These are phyloP conservation scores for Sepioteuthis lessoniana DNA, from an alignment of 2,888 invertebrate species.

Conservation along the genomic window DNA sequence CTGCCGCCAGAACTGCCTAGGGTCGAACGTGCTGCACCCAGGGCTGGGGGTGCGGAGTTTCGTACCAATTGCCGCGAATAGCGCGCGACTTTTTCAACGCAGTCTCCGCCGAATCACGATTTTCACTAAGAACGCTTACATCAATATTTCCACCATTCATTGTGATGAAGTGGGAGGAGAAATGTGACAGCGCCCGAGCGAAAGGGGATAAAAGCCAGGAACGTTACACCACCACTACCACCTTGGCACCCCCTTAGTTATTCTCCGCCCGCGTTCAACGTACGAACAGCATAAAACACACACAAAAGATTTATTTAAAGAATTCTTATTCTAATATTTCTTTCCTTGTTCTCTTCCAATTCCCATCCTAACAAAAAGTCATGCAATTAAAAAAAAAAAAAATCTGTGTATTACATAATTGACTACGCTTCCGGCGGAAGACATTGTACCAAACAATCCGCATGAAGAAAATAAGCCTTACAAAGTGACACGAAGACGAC, in stretches of 20 bases:
- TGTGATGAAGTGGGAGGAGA: background rate
- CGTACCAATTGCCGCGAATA: slow-evolving; percentile 7
- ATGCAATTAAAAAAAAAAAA: background rate
- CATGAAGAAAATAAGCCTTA: background rate
- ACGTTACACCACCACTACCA: background rate
- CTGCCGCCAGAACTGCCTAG: background rate
- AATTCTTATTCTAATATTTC: background rate
- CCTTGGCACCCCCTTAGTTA: too few relatives aligned
- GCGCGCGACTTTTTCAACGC: slow-evolving; percentile 15
- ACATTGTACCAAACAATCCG: background rate
- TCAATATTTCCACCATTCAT: background rate
- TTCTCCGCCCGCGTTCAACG: background rate
- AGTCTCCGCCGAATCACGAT: background rate
- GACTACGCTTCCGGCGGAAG: background rate
- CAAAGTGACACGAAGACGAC: background rate
- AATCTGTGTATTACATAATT: background rate
- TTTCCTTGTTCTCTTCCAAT: background rate
- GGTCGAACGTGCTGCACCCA: slow-evolving; percentile 2
- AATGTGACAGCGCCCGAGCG: background rate
- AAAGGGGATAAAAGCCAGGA: background rate
- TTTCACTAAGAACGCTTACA: background rate
- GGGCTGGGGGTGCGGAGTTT: background rate
- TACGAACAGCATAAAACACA: background rate
- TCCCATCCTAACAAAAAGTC: too few relatives aligned
- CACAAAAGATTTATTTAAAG: slow-evolving; percentile 6